Evolutionary conservation across 2,888 invertebrate genomes (phyloP).

Genomic region (Ligdia adustata): DNA sequence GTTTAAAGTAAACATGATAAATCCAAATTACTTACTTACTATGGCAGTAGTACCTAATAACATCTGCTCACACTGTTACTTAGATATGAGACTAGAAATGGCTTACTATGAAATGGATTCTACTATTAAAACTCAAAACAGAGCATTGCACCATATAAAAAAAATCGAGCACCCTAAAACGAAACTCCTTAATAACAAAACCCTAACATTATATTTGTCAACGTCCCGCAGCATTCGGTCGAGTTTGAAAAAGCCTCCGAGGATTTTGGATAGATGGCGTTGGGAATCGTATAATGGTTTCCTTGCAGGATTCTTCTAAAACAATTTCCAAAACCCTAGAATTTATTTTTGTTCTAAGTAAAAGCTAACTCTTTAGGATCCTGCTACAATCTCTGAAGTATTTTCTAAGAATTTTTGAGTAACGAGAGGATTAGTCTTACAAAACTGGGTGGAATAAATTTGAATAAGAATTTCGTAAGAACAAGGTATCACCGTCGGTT

Average conservation of each 20-base stretch:
- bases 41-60: too few species aligned
- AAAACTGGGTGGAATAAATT: slow-evolving; percentile 53
- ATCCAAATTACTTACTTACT: too few species aligned
- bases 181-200: slow-evolving; percentile 9
- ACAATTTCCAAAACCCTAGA: slow-evolving; percentile 37
- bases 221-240: slow-evolving; percentile 78
- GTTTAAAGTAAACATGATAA: too few species aligned
- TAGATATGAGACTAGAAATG: too few species aligned
- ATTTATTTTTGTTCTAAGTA: slow-evolving; percentile 42
- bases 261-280: slow-evolving; percentile 82
- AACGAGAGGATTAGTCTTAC: slow-evolving; percentile 41
- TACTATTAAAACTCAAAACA: background rate
- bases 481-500: slow-evolving; percentile 38
- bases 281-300: slow-evolving; percentile 69
- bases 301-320: slow-evolving; percentile 51
- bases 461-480: slow-evolving; percentile 47
- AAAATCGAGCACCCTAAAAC: background rate
- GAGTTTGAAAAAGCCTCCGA: slow-evolving; percentile 76
- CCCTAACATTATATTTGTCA: slow-evolving; percentile 29
- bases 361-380: slow-evolving; percentile 24
- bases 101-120: too few species aligned
- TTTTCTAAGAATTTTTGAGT: slow-evolving; percentile 19
- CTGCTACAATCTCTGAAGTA: slow-evolving; percentile 13
- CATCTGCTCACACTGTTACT: too few species aligned
- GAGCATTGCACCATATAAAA: background rate